These are phyloP conservation scores for Scopus umbretta DNA, from an alignment of 2,113 vertebrate species.

Conservation along the genomic window DNA sequence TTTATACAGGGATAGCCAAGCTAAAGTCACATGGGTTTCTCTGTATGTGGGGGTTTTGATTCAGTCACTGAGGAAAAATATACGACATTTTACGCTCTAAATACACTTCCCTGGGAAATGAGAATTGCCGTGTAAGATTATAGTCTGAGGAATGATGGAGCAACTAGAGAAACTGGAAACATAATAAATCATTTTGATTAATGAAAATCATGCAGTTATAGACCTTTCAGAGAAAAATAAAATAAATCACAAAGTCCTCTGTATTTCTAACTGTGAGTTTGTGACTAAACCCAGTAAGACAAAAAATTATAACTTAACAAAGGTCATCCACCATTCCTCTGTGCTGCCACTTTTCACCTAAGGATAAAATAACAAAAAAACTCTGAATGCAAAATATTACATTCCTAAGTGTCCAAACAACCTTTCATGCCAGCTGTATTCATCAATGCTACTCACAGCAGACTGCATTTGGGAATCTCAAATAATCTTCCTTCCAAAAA, in stretches of 20 bases:
- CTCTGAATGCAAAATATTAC: background rate
- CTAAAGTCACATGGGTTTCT: background rate
- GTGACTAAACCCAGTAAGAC: background rate
- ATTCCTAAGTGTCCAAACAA: background rate
- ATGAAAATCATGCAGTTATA: background rate
- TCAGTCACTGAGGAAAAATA: background rate
- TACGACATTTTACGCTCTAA: background rate
- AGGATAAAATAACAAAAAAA: background rate
- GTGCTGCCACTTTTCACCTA: background rate
- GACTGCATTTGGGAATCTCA: background rate
- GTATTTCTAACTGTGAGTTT: background rate
- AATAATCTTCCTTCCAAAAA: background rate
- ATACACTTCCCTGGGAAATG: background rate
- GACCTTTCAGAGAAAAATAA: background rate
- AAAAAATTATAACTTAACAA: background rate
- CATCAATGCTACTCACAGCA: background rate
- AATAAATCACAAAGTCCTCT: background rate
- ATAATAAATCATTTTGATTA: background rate
- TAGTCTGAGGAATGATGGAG: background rate
- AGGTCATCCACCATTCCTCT: background rate
- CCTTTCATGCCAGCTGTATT: background rate
- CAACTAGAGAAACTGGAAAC: background rate
- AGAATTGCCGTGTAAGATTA: background rate
- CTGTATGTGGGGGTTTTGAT: background rate
- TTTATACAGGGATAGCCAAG: background rate